phyloP scores from a whole-genome alignment of 2,888 invertebrate genomes.

The Catocala nupta region DNA sequence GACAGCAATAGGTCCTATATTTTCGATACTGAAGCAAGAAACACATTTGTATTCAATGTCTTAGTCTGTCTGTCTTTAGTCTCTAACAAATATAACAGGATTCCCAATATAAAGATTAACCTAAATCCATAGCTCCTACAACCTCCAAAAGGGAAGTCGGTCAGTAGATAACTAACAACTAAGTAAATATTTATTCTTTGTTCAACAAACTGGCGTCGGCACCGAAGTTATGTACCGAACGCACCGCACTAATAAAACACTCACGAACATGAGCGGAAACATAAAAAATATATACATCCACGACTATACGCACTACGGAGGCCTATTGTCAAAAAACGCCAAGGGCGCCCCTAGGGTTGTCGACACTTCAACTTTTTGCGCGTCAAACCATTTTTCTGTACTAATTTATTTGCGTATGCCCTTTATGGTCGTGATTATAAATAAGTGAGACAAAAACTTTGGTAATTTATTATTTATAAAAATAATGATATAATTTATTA shows the following conservation, averaged over 20 bases:
- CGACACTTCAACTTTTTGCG: constrained; percentile 21
- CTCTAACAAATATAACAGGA: too few relatives aligned
- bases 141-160: constrained; percentile 7
- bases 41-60: too few relatives aligned
- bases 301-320: constrained; percentile 26
- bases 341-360: constrained; percentile 51
- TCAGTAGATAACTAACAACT: constrained; percentile 10
- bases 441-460: constrained; percentile 10
- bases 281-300: constrained; percentile 47
- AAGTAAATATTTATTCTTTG: constrained; percentile 25
- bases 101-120: too few relatives aligned
- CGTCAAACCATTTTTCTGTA: background rate
- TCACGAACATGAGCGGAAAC: constrained; percentile 54
- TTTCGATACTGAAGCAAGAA: too few relatives aligned
- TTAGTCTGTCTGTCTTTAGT: too few relatives aligned
- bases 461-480: constrained; percentile 12
- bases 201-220: constrained; percentile 29
- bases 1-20: too few relatives aligned
- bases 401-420: constrained; percentile 13
- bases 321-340: constrained; percentile 52
- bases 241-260: constrained; percentile 50
- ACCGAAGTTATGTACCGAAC: constrained; percentile 23
- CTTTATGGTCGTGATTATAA: constrained; percentile 14
- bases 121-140: background rate
- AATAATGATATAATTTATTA: constrained; percentile 11